Conservation (phyloP, 2,113 vertebrate genomes). For the Pachypanchax playfairii region DNA sequence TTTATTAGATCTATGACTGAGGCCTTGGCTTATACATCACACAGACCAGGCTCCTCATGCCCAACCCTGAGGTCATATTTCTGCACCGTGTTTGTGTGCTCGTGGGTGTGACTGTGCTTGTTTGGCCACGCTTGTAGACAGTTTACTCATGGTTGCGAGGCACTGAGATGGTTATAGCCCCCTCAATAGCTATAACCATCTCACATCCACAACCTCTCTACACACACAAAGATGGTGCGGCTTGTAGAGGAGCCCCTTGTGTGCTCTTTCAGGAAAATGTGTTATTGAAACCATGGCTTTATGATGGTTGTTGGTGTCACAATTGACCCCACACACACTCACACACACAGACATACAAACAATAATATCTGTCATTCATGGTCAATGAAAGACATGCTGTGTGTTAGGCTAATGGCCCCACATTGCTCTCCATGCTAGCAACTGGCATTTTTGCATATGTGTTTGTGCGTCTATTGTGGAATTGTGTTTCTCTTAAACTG, state of each 20-base stretch:
- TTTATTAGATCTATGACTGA: slow-evolving; percentile 56
- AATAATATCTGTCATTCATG: slow-evolving; percentile 48
- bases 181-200: slow-evolving; percentile 51
- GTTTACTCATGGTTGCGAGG: slow-evolving; percentile 57
- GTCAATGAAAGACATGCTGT: slow-evolving; percentile 66
- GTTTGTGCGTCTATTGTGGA: slow-evolving; percentile 18
- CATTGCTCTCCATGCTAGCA: slow-evolving; percentile 44
- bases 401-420: slow-evolving; percentile 62
- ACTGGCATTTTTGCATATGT: slow-evolving; percentile 19
- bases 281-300: slow-evolving; percentile 66
- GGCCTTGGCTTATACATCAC: slow-evolving; percentile 67
- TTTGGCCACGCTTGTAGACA: slow-evolving; percentile 55
- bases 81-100: slow-evolving; percentile 32
- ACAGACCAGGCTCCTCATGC: slow-evolving; percentile 41
- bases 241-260: slow-evolving; percentile 58
- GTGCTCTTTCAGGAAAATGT: slow-evolving; percentile 59
- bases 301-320: slow-evolving; percentile 50
- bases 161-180: slow-evolving; percentile 60
- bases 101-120: slow-evolving; percentile 28
- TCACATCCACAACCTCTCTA: slow-evolving; percentile 30
- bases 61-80: slow-evolving; percentile 53
- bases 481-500: slow-evolving; percentile 37
- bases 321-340: slow-evolving; percentile 31
- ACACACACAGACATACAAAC: slow-evolving; percentile 15
- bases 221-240: slow-evolving; percentile 27